These are phyloP conservation scores for Clarias platycephalus DNA, from an alignment of 2,797 vertebrate genomes.

Conservation along the genomic window DNA sequence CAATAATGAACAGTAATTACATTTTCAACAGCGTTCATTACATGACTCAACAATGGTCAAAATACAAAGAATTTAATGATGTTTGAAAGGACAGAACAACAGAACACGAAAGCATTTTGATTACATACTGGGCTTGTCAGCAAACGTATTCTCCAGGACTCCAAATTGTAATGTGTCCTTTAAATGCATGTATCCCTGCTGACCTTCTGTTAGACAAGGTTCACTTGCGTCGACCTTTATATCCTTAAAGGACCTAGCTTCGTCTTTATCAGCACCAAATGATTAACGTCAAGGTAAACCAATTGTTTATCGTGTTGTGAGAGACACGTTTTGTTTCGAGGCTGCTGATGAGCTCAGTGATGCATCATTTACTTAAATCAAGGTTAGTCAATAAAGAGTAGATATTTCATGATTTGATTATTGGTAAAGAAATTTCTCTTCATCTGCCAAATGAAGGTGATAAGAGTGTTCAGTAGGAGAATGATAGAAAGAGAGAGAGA, in stretches of 20 bases:
- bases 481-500: slow-evolving; percentile 23
- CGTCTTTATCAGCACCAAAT: background rate
- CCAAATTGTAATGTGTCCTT: background rate
- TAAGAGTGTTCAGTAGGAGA: slow-evolving; percentile 36
- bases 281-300: background rate
- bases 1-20: background rate
- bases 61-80: background rate
- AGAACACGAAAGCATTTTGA: background rate
- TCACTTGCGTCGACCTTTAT: background rate
- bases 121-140: background rate
- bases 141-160: background rate
- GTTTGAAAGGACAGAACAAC: slow-evolving; percentile 1
- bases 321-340: background rate
- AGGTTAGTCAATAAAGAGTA: slow-evolving; percentile 25
- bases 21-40: slow-evolving; percentile 4
- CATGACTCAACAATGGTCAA: slow-evolving; percentile 8
- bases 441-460: slow-evolving; percentile 24
- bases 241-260: background rate
- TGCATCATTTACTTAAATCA: slow-evolving; percentile 9
- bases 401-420: slow-evolving; percentile 7
- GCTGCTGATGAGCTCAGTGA: background rate
- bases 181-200: background rate
- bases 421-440: slow-evolving; percentile 30
- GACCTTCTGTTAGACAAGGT: slow-evolving; percentile 10
- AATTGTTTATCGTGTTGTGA: background rate